Evolutionary conservation across 2,113 vertebrate species (phyloP).

Genomic region (Leptodactylus fuscus): DNA sequence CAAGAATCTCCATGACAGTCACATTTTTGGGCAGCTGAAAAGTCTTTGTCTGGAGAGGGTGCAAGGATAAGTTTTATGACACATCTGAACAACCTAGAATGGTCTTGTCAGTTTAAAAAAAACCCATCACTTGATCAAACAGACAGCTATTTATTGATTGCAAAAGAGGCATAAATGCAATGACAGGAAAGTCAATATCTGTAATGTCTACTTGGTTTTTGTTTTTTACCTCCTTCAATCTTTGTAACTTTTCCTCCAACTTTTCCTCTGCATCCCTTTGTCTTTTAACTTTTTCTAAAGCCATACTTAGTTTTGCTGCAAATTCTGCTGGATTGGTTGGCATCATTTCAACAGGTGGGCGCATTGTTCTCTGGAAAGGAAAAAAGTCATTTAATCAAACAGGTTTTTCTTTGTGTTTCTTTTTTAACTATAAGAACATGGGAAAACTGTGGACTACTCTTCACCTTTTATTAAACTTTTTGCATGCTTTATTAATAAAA

Average conservation of each 20-base stretch:
- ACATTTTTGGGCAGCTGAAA: constrained; percentile 19
- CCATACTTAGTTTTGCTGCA: constrained; percentile 49
- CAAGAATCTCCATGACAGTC: constrained; percentile 18
- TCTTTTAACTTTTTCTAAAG: constrained; percentile 53
- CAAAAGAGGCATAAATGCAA: not conserved
- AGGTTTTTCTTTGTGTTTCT: no score
- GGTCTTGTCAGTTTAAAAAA: not conserved
- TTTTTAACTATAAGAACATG: no score
- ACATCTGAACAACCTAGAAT: constrained; percentile 4
- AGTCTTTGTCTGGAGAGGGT: not conserved
- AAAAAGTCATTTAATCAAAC: no score
- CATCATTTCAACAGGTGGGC: constrained; percentile 55
- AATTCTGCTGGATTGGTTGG: constrained; percentile 52
- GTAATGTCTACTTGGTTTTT: no score
- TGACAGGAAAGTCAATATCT: not conserved
- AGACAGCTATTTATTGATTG: not conserved
- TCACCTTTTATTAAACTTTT: no score
- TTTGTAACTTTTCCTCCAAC: constrained; percentile 47
- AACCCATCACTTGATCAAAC: not conserved
- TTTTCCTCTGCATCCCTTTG: constrained; percentile 50
- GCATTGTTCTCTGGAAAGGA: constrained; percentile 47
- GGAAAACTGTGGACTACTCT: no score
- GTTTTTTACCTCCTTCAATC: constrained; percentile 50
- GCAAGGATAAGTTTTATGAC: not conserved
- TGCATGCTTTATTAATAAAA: no score